Evolutionary conservation across 2,888 invertebrate genomes (phyloP).

Genomic region (Pyrrhia umbra): DNA sequence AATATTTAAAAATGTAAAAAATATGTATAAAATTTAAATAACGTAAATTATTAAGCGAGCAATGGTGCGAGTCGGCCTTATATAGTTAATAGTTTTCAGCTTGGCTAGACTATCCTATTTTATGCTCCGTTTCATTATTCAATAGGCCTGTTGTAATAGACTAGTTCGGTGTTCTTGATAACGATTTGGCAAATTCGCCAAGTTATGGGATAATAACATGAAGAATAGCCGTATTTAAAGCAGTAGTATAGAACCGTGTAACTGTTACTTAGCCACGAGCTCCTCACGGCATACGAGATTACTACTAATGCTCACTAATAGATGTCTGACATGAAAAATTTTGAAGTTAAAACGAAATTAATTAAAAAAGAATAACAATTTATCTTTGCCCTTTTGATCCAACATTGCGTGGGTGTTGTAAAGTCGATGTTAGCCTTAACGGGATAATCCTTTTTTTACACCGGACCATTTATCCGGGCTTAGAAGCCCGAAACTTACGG

Average conservation of each 20-base stretch:
- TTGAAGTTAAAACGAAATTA: not conserved
- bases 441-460: constrained; percentile 55
- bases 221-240: too few species aligned
- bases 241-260: too few species aligned
- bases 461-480: constrained; percentile 47
- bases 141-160: constrained; percentile 35
- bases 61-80: too few species aligned
- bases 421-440: constrained; percentile 44
- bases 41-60: too few species aligned
- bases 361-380: constrained; percentile 24
- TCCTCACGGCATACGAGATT: too few species aligned
- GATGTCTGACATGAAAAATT: not conserved
- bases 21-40: too few species aligned
- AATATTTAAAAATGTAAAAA: too few species aligned
- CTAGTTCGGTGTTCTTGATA: constrained; percentile 17
- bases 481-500: constrained; percentile 25
- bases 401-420: constrained; percentile 30
- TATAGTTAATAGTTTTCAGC: constrained; percentile 34
- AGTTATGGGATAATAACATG: constrained; percentile 6
- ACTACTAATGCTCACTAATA: too few species aligned
- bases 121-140: constrained; percentile 45
- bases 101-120: constrained; percentile 35
- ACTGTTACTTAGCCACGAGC: too few species aligned
- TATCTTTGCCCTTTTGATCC: constrained; percentile 37
- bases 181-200: constrained; percentile 29